Percentiles rank a stretch among this genome's conserved stretches.
phyloP scores from a whole-genome alignment of 2,113 vertebrate species.

The Halcyon malimbica region DNA sequence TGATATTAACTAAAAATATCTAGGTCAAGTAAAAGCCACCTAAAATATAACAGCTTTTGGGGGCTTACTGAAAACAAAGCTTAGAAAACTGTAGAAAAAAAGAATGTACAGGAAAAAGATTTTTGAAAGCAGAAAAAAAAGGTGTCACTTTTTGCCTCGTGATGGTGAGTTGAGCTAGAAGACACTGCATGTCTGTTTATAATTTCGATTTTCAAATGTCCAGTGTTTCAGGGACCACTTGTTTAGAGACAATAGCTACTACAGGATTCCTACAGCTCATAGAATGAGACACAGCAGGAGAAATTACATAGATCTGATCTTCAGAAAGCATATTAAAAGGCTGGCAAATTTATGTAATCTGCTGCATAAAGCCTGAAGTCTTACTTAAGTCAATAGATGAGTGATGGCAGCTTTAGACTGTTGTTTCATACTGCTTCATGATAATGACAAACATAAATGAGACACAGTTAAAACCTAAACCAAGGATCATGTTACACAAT shows the following conservation, averaged over 20 bases:
- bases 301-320: not conserved
- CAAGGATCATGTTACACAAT: not conserved
- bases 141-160: not conserved
- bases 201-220: not conserved
- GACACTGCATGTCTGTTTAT: not conserved
- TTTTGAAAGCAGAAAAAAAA: not conserved
- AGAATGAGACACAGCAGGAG: not conserved
- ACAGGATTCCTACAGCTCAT: not conserved
- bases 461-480: not conserved
- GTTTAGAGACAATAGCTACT: not conserved
- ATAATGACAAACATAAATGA: not conserved
- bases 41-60: not conserved
- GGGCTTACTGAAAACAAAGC: not conserved
- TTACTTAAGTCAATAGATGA: not conserved
- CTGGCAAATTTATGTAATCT: not conserved
- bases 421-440: not conserved
- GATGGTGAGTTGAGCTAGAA: not conserved
- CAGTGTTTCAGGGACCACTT: not conserved
- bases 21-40: not conserved
- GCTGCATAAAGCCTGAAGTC: not conserved
- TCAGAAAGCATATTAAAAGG: not conserved
- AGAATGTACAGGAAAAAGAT: not conserved
- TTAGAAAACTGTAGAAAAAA: not conserved
- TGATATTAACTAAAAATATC: not conserved
- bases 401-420: not conserved